Evolutionary conservation across 2,888 invertebrate genomes (phyloP).

Genomic region (Ditylenchus weischeri): DNA sequence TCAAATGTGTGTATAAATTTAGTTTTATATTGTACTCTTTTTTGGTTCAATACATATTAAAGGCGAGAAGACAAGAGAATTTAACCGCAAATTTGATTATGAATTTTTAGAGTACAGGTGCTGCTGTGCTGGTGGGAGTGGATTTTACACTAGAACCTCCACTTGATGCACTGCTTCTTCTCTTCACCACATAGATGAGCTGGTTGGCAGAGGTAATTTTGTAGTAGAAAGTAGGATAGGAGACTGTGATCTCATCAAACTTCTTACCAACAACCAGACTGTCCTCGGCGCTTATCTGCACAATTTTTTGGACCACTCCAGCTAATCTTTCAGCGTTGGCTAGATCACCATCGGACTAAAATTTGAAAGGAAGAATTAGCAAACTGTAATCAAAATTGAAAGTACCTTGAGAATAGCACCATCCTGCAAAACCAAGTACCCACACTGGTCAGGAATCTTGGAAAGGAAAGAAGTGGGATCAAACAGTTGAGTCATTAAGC

Average conservation of each 20-base stretch:
- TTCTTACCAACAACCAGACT: constrained; percentile 6
- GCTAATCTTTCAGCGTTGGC: constrained; percentile 26
- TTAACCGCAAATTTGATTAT: too few species aligned
- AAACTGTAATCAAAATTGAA: neutral
- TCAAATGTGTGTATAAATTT: too few species aligned
- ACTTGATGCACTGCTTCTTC: neutral
- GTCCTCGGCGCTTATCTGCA: constrained; percentile 13
- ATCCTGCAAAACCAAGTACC: constrained; percentile 36
- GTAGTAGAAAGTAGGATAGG: constrained; percentile 25
- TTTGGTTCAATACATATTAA: too few species aligned
- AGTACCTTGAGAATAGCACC: constrained; percentile 32
- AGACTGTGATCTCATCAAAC: constrained; percentile 15
- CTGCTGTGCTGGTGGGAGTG: neutral
- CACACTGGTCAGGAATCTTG: constrained; percentile 27
- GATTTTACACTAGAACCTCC: too few species aligned
- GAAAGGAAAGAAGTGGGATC: constrained; percentile 15
- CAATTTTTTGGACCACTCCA: constrained; percentile 15
- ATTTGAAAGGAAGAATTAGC: neutral
- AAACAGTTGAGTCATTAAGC: too few species aligned
- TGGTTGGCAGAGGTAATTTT: constrained; percentile 22
- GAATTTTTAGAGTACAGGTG: too few species aligned
- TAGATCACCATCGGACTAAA: constrained; percentile 28
- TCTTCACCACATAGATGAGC: constrained; percentile 23
- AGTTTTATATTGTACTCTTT: too few species aligned
- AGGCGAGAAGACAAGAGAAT: too few species aligned